Conservation (phyloP, 35 echinoderm and acorn worm species). For the Eucidaris tribuloides region DNA sequence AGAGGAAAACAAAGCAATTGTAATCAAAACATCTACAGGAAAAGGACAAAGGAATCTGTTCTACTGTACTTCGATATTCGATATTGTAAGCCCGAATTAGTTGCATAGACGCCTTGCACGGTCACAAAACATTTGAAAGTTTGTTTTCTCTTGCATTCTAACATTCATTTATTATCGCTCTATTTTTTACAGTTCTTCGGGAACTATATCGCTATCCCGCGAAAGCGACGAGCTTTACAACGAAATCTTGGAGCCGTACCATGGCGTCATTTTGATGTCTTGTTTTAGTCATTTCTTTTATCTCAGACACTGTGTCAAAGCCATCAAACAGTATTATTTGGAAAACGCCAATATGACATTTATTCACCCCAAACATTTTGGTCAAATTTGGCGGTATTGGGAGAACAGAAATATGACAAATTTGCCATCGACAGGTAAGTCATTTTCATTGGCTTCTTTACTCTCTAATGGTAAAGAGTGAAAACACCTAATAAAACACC, state of each 20-base stretch:
- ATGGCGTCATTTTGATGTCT: neutral
- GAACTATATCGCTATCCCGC: neutral
- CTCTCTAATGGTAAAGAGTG: too few species aligned
- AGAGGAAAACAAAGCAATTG: too few species aligned
- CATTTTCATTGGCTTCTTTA: too few species aligned
- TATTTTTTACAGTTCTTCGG: neutral
- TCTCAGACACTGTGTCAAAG: neutral
- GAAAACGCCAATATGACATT: slow-evolving; percentile 14
- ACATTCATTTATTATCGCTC: neutral
- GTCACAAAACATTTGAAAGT: too few species aligned
- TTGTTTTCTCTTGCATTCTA: neutral
- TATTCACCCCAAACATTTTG: neutral
- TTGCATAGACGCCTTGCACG: too few species aligned
- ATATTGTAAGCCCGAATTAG: too few species aligned
- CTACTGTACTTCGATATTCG: too few species aligned
- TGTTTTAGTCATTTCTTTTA: slow-evolving; percentile 19
- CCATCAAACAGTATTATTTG: slow-evolving; percentile 8
- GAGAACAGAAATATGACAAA: neutral
- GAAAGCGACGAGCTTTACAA: neutral
- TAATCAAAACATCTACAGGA: too few species aligned
- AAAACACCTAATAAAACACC: too few species aligned
- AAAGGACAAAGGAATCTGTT: too few species aligned
- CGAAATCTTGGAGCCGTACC: slow-evolving; percentile 1
- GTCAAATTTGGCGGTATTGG: neutral
- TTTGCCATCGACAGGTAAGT: neutral